Conservation (phyloP, 2,888 invertebrate species). For the Hermaeophaga mercurialis region DNA sequence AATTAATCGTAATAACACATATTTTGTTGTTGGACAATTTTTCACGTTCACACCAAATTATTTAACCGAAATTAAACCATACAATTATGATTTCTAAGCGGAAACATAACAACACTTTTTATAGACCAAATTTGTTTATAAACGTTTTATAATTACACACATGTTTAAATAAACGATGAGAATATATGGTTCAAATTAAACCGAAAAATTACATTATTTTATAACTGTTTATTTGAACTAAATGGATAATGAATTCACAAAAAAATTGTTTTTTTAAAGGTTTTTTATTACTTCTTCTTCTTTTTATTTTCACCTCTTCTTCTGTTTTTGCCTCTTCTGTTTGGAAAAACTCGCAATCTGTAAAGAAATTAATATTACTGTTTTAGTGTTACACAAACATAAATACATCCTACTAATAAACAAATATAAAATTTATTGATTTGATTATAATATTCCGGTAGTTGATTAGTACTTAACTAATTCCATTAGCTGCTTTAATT, state of each 20-base stretch:
- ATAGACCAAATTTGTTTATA: not conserved
- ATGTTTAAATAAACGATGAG: not conserved
- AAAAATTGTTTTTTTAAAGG: no score
- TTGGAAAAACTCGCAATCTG: no score
- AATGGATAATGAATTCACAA: no score
- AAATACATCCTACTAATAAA: no score
- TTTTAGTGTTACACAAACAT: no score
- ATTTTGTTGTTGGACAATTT: conserved; percentile 1
- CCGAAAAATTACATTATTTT: no score
- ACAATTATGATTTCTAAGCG: not conserved
- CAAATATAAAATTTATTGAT: not conserved
- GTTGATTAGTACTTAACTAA: not conserved
- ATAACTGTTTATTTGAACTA: no score
- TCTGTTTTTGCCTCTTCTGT: no score
- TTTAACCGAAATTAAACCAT: conserved; percentile 2
- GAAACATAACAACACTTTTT: not conserved
- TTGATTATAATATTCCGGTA: not conserved
- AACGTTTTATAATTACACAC: not conserved
- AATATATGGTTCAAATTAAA: not conserved
- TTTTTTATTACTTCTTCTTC: no score
- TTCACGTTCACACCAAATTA: conserved; percentile 7
- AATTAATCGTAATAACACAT: not conserved
- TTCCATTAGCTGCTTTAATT: conserved; percentile 1
- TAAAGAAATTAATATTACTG: no score
- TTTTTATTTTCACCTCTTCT: no score